Evolutionary conservation across 2,888 invertebrate species (phyloP).

Genomic region (Dichetophora obliterata): DNA sequence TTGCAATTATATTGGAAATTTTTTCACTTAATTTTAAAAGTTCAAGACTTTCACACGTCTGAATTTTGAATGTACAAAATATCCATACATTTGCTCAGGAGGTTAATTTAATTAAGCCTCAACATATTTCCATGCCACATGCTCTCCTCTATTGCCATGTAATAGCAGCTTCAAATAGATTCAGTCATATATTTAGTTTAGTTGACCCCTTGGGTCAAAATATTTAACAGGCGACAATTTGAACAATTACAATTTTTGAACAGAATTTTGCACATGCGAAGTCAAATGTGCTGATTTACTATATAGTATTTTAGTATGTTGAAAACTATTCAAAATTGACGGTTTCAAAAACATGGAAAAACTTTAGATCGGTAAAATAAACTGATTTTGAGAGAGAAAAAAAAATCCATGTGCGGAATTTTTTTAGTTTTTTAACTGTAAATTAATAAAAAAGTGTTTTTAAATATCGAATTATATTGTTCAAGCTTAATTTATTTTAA

Average conservation of each 20-base stretch:
- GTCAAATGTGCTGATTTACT: not conserved
- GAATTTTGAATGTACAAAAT: not conserved
- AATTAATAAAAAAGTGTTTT: too few species aligned
- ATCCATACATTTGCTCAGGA: slow-evolving; percentile 43
- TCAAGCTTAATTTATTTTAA: not conserved
- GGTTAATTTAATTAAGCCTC: slow-evolving; percentile 60
- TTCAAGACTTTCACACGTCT: not conserved
- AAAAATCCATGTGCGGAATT: too few species aligned
- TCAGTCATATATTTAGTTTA: not conserved
- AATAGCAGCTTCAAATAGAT: not conserved
- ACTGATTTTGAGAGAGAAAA: too few species aligned
- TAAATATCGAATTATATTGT: too few species aligned
- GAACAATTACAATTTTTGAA: not conserved
- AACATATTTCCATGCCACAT: not conserved
- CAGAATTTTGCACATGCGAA: not conserved
- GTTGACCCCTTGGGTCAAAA: slow-evolving; percentile 58
- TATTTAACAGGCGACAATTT: slow-evolving; percentile 36
- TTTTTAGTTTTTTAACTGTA: too few species aligned
- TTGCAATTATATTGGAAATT: not conserved
- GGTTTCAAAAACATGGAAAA: too few species aligned
- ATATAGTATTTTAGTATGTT: not conserved
- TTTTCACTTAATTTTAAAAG: not conserved
- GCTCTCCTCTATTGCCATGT: too few species aligned
- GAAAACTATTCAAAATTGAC: too few species aligned
- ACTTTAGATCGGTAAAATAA: too few species aligned